A percentile compares a stretch with the other conserved stretches of the same genome.
Evolutionary conservation across 2,797 vertebrate genomes (phyloP).

Genomic region (Varecia variegata): DNA sequence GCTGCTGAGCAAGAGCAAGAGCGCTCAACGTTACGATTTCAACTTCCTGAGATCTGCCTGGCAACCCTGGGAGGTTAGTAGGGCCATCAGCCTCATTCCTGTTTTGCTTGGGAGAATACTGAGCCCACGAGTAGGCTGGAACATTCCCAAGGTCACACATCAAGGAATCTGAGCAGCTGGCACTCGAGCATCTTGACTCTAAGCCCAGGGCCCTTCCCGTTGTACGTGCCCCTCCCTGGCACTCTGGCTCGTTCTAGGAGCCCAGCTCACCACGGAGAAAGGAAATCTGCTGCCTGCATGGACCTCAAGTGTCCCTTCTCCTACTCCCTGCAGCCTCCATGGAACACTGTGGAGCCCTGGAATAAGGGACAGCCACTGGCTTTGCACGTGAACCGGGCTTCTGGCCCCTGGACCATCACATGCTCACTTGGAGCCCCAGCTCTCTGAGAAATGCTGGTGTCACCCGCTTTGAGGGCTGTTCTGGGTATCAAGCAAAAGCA

Average conservation of each 20-base stretch:
- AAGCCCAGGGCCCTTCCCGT: not conserved
- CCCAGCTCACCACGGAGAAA: not conserved
- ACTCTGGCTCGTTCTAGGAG: not conserved
- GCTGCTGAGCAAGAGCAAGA: accelerated
- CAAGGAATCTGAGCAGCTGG: not conserved
- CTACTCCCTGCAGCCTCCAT: not conserved
- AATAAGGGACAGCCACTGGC: not conserved
- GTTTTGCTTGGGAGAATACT: not conserved
- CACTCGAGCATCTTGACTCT: not conserved
- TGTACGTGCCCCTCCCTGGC: not conserved
- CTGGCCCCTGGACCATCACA: not conserved
- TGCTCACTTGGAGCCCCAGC: not conserved
- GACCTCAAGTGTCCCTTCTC: not conserved
- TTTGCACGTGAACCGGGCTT: not conserved
- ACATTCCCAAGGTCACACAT: not conserved
- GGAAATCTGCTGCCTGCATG: not conserved
- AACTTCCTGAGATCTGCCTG: not conserved
- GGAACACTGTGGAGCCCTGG: not conserved
- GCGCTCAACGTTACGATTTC: not conserved
- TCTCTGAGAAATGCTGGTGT: not conserved
- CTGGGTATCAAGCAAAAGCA: not conserved
- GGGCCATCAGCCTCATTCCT: not conserved
- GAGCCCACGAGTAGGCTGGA: not conserved
- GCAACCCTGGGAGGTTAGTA: not conserved
- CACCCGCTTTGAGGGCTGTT: not conserved